Conservation (phyloP, 2,888 invertebrate genomes). For the Heliothis peltigera region DNA sequence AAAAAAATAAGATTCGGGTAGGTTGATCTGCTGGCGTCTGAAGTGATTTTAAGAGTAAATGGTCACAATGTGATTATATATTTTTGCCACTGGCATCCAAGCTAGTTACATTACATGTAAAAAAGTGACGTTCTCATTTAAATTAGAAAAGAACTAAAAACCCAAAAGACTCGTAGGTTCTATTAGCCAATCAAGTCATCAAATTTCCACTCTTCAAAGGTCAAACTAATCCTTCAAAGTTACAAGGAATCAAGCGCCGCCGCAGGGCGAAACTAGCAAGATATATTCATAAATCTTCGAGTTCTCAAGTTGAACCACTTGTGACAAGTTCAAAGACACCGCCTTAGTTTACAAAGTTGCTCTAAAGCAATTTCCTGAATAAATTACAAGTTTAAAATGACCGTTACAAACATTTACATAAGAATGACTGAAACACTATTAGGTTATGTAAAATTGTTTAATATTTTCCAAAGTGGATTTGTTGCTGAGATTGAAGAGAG, state of each 20-base stretch:
- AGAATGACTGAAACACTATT: constrained; percentile 69
- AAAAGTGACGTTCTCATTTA: too few relatives aligned
- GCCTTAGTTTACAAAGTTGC: constrained; percentile 43
- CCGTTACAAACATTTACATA: constrained; percentile 75
- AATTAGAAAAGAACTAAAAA: too few relatives aligned
- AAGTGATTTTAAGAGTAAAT: too few relatives aligned
- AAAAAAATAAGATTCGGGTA: too few relatives aligned
- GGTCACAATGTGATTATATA: too few relatives aligned
- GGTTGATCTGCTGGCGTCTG: too few relatives aligned
- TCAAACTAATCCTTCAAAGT: constrained; percentile 22
- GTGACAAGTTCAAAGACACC: constrained; percentile 43
- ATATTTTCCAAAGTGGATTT: constrained; percentile 43
- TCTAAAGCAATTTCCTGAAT: constrained; percentile 72
- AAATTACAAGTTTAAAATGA: constrained; percentile 79
- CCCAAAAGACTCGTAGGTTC: background rate
- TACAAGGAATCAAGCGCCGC: constrained; percentile 12
- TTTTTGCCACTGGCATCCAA: too few relatives aligned
- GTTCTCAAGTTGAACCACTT: constrained; percentile 36
- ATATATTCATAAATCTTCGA: constrained; percentile 54
- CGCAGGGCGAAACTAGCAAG: constrained; percentile 22
- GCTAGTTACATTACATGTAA: too few relatives aligned
- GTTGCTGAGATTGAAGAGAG: background rate
- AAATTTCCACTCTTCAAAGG: background rate
- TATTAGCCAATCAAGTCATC: constrained; percentile 1
- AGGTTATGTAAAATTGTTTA: constrained; percentile 64